Conservation (phyloP, 2,113 vertebrate genomes). For the Macrotis lagotis region DNA sequence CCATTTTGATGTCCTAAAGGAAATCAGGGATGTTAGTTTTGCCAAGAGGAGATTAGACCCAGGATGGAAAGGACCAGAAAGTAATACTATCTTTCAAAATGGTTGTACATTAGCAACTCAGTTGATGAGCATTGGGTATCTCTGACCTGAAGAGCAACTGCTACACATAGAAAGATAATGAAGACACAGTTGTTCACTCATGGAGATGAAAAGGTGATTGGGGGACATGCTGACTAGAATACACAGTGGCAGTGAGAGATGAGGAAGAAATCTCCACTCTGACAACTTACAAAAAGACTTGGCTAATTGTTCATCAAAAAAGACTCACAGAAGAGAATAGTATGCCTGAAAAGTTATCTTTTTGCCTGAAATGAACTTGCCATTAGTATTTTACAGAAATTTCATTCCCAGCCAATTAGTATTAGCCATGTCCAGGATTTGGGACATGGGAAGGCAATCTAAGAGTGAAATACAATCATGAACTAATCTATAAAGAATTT, state of each 20-base stretch:
- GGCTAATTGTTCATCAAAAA: neutral
- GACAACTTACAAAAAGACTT: neutral
- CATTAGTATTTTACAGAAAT: neutral
- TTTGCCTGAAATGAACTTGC: neutral
- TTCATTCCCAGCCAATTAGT: neutral
- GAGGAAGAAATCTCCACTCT: neutral
- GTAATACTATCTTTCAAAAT: neutral
- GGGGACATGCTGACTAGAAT: neutral
- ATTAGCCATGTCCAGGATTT: neutral
- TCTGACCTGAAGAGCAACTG: neutral
- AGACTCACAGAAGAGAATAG: neutral
- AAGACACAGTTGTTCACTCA: neutral
- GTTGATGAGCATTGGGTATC: neutral
- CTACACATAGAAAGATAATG: neutral
- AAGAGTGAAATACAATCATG: neutral
- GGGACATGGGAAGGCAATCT: neutral
- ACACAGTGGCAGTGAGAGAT: neutral
- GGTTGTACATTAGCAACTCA: neutral
- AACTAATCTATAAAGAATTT: neutral
- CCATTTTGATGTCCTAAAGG: neutral
- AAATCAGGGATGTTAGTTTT: neutral
- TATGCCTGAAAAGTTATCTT: neutral
- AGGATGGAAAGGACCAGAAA: neutral
- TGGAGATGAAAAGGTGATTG: neutral
- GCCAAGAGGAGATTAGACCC: neutral